Base-by-base conservation (phyloP, 2,797 vertebrate species). In the Fringilla coelebs region DNA sequence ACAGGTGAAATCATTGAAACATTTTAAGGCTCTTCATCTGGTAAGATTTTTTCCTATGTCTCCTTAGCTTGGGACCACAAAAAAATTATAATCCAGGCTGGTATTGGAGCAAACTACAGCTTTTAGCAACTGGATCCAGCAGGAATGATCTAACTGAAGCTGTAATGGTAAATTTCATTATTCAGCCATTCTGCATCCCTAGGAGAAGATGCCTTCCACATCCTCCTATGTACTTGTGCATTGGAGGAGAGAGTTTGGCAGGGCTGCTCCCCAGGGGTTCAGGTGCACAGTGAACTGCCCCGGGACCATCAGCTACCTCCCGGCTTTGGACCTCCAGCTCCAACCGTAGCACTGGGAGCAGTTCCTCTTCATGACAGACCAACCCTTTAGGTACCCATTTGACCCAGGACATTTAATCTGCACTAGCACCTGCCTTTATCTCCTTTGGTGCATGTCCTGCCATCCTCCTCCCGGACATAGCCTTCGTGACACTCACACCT, bases 401-500 rank as follows among this genome's bases (percentile, higher is more conserved):
- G 40, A 6, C 20, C 26, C 31, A 28, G 22, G n/a, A 60, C 49
- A 46, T 51, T 77, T 36, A 82, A 20, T 8, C 25, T 43, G 16
- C 4, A 5, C 26, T 71, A 46, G 61, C 65, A 11, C 93, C 97
- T 98, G 98, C 99, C 99, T 98, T 98, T 98, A 90, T 99, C 98
- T 82, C 98, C 99, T 95, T 98, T 98, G 95, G 98, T 98, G 98
- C 99, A 99, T 0, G 98, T 99, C 97, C 95, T 98, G 70, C 98
- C 98, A 4, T 99, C 98, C 17, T 98, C 98, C 93, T 99, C 99
- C 89, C 98, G 98, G 95, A 98, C 96, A 41, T 98, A 99, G 70
- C 98, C 99, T 58, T 98, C 98, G 6, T 98, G 98, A 91, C 99
- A 99, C 85, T 98, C 98, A 1, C 99, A 99, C 97, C 98, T 99